Percentiles rank a stretch among this genome's conserved stretches.
These are phyloP conservation scores for Parasteatoda tepidariorum DNA, from an alignment of 1,140 invertebrate genomes.

Conservation along the genomic window DNA sequence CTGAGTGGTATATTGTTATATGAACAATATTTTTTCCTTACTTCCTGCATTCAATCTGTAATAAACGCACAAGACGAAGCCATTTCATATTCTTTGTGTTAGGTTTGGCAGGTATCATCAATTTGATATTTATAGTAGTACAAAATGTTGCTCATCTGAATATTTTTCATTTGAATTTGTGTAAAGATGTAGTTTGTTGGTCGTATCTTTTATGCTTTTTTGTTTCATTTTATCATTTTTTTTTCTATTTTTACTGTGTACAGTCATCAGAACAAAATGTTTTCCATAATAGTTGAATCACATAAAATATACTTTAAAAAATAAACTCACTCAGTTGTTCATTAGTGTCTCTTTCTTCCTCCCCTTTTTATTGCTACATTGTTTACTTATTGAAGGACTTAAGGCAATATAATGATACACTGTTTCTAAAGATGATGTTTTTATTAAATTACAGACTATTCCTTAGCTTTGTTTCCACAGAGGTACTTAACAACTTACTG, in stretches of 20 bases:
- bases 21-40: background rate
- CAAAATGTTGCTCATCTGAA: constrained; percentile 47
- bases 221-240: constrained; percentile 1
- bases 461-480: too few relatives aligned
- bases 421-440: too few relatives aligned
- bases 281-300: constrained; percentile 27
- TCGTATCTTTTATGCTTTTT: constrained; percentile 6
- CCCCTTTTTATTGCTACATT: too few relatives aligned
- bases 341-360: too few relatives aligned
- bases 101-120: constrained; percentile 12
- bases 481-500: too few relatives aligned
- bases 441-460: too few relatives aligned
- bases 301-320: background rate
- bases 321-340: background rate
- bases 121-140: constrained; percentile 49
- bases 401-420: too few relatives aligned
- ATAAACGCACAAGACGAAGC: constrained; percentile 50
- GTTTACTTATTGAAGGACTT: too few relatives aligned
- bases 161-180: constrained; percentile 36
- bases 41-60: constrained; percentile 21
- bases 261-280: constrained; percentile 57
- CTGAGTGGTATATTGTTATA: too few relatives aligned
- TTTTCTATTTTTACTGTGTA: constrained; percentile 41
- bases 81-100: constrained; percentile 17
- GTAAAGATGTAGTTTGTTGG: constrained; percentile 35